A percentile compares a stretch with the other conserved stretches of the same genome.
Conservation (phyloP, 37 sponge, comb jelly and placozoan genomes). For the Theonella swinhoei region DNA sequence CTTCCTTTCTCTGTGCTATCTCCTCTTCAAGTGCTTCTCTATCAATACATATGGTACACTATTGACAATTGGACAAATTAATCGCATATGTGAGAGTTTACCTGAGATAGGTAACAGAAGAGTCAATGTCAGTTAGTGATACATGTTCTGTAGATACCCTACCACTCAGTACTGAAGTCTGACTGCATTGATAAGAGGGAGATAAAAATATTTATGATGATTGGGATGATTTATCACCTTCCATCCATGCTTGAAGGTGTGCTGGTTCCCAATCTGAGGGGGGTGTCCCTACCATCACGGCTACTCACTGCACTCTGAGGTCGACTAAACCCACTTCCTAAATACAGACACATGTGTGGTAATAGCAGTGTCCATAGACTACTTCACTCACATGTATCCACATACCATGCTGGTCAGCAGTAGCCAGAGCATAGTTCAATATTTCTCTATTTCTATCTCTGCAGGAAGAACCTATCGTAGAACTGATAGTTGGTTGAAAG, state of each 20-base stretch:
- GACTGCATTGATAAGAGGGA: conserved; percentile 11
- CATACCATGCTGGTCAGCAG: background rate
- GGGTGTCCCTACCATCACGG: conserved; percentile 39
- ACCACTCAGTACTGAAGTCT: conserved; percentile 10
- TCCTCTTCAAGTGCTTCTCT: conserved; percentile 55
- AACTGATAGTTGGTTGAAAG: background rate
- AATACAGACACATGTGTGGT: background rate
- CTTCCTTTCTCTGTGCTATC: conserved; percentile 21
- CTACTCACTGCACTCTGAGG: conserved; percentile 40
- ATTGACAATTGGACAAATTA: background rate
- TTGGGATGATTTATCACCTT: background rate
- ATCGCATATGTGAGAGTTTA: too few species aligned
- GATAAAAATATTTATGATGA: background rate
- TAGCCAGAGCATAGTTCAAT: background rate
- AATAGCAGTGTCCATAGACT: too few species aligned
- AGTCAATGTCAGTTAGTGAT: conserved; percentile 27
- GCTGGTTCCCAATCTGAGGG: background rate
- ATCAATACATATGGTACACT: background rate
- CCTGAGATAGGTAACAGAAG: conserved; percentile 45
- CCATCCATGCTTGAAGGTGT: conserved; percentile 37
- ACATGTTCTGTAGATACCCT: background rate
- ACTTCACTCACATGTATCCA: background rate
- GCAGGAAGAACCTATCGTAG: background rate
- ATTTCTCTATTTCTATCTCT: background rate
- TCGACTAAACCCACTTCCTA: conserved; percentile 32